Conservation (phyloP, 2,113 vertebrate genomes). For the human region GRCh38 chr13:25169001-25169500, state of each 20-base stretch:
- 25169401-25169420: background rate
- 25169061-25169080: constrained; percentile 76
- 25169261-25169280: constrained; percentile 82
- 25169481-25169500: background rate
- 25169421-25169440: background rate
- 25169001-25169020: constrained; percentile 57
- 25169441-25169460: background rate
- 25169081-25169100: constrained; percentile 60
- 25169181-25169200: constrained; percentile 12
- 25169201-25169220: constrained; percentile 65
- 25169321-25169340: constrained; percentile 64
- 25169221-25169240: constrained; percentile 51
- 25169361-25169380: constrained; percentile 75
- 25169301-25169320: constrained; percentile 74
- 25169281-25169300: constrained; percentile 83
- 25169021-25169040: constrained; percentile 75
- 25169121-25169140: constrained; percentile 31
- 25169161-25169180: constrained; percentile 60
- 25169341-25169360: constrained; percentile 78
- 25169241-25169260: constrained; percentile 73
- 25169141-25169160: constrained; percentile 45
- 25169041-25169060: constrained; percentile 70
- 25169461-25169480: background rate
- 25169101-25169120: constrained; percentile 20
- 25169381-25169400: constrained; percentile 45